Conservation (phyloP, 2,113 vertebrate genomes). For the Alces alces region DNA sequence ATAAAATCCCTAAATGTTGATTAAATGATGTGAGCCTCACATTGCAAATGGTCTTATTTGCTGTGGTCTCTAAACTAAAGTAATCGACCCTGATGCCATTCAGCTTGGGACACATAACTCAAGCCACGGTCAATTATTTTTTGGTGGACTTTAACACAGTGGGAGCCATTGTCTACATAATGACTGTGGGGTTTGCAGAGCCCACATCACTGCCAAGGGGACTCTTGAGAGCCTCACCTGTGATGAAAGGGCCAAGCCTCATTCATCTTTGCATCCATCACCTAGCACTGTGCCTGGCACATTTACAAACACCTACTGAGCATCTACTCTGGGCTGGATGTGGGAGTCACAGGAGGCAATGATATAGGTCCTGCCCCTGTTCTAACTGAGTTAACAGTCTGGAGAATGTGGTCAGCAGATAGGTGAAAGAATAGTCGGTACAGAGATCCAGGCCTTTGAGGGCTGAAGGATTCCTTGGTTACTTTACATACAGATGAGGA, state of each 20-base stretch:
- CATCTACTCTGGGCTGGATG: not conserved
- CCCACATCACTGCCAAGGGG: not conserved
- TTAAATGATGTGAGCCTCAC: slow-evolving; percentile 46
- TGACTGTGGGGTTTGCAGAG: not conserved
- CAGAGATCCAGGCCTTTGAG: not conserved
- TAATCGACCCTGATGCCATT: slow-evolving; percentile 42
- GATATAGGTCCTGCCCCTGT: not conserved
- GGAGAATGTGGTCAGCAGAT: not conserved
- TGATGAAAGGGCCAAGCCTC: not conserved
- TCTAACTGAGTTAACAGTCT: not conserved
- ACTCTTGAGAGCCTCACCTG: not conserved
- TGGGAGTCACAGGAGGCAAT: not conserved
- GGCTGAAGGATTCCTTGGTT: not conserved
- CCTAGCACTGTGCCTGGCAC: not conserved
- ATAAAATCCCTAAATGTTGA: slow-evolving; percentile 37
- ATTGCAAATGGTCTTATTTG: slow-evolving; percentile 15
- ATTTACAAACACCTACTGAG: not conserved
- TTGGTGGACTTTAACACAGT: slow-evolving; percentile 34
- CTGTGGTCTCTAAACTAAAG: slow-evolving; percentile 41
- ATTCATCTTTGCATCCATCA: not conserved
- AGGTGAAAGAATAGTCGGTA: not conserved
- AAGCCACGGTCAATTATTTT: slow-evolving; percentile 52
- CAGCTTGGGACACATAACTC: slow-evolving; percentile 58
- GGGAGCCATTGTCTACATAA: slow-evolving; percentile 33
- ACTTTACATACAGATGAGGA: not conserved